Base-by-base conservation (phyloP, 2,113 vertebrate genomes). In the Heliornis fulica region DNA sequence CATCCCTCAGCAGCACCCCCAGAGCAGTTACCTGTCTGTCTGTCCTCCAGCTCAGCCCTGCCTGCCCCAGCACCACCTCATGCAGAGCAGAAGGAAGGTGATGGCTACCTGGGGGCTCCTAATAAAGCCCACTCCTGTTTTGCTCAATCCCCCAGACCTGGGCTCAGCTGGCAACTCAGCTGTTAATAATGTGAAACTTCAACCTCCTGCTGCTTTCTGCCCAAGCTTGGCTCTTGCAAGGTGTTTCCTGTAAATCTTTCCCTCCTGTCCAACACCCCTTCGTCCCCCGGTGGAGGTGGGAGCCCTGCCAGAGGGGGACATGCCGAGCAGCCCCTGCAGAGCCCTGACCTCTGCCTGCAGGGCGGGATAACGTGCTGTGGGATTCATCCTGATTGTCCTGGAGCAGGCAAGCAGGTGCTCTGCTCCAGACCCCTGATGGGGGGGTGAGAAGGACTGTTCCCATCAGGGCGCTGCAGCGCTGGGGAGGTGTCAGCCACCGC, bases 31-130 rank as follows among this genome's bases (percentile, higher is more conserved):
- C 11, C 28, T 13, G 14, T 5, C 5, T 0, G 1, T 15, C 26
- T 3, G 2, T 46, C 5, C n/a, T 26, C 60, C 31, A 81, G 41
- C 29, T 11, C 54, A 78, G 14, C 86, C 16, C 71, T 29, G 2
- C 5, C 16, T 12, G 5, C 7, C 13, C 29, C 63, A 71, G 22
- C 23, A 20, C 10, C 32, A 8, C 36, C 23, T 7, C 13, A 32
- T 3, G 5, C 11, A 20, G 20, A 51, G 3, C 0, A 38, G 1
- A 20, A 0, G 1, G 0, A 2, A 2, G 0, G 0, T 3, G 0
- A 5, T 15, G 7, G 0, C 1, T 14, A 0, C 29, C 20, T 9
- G 5, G 4, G 23, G 32, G 29, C 22, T 86, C 61, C 66, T 65
- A n/a, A 88, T 70, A 66, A 89, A 93, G 36, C 41, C 32, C 54